These are phyloP conservation scores for Melanotaenia boesemani DNA, from an alignment of 2,797 vertebrate genomes.

Conservation along the genomic window DNA sequence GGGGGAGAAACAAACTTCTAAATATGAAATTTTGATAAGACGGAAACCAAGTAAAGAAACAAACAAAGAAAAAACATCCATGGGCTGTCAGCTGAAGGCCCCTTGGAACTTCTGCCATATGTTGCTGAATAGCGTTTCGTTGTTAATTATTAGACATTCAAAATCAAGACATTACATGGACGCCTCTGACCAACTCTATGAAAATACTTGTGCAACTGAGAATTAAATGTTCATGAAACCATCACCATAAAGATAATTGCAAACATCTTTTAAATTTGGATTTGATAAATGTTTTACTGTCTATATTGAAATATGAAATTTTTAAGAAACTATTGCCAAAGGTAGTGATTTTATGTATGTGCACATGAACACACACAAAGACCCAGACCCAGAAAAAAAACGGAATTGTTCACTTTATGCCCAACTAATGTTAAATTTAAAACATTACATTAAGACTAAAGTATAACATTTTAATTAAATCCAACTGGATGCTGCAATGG, in stretches of 20 bases:
- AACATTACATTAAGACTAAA: background rate
- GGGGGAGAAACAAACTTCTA: background rate
- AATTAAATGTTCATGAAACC: background rate
- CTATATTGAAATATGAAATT: too few relatives aligned
- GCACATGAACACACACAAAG: too few relatives aligned
- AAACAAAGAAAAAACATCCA: background rate
- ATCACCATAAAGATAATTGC: background rate
- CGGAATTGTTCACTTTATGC: background rate
- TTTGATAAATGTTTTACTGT: background rate
- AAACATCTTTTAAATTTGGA: background rate
- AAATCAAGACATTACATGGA: background rate
- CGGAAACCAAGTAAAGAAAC: background rate
- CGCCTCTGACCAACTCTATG: background rate
- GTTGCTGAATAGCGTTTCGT: background rate
- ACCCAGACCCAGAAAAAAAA: background rate
- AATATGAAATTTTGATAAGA: constrained; percentile 1
- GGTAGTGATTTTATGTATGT: too few relatives aligned
- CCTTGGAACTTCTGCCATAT: background rate
- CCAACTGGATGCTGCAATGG: background rate
- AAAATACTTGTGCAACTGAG: background rate
- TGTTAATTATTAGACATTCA: background rate
- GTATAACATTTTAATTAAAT: background rate
- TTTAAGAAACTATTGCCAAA: too few relatives aligned
- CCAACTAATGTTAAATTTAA: background rate
- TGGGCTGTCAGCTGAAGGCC: background rate